Evolutionary conservation across 2,888 invertebrate genomes (phyloP).

Genomic region (Pseudeuparius sepicola): DNA sequence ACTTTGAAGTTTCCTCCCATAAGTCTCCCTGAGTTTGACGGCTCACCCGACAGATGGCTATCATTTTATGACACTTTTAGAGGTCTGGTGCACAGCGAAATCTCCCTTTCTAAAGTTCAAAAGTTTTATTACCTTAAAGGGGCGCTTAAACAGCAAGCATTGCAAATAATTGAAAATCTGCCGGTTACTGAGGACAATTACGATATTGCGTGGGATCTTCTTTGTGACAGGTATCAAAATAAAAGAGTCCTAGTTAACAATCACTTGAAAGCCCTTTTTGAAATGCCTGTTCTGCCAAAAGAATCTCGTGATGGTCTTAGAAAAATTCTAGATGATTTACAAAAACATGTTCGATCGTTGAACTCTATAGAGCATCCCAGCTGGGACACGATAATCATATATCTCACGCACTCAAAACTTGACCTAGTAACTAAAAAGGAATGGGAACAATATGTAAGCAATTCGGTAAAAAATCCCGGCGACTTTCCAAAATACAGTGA

Average conservation of each 20-base stretch:
- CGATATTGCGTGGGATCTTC: conserved; percentile 1
- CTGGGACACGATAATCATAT: too few species aligned
- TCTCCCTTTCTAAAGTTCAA: background rate
- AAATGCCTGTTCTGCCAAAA: too few species aligned
- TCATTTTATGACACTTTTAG: conserved; percentile 2
- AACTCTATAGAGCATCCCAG: too few species aligned
- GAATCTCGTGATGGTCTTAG: background rate
- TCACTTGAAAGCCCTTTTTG: conserved; percentile 3
- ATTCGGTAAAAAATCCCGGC: too few species aligned
- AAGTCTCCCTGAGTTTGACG: too few species aligned
- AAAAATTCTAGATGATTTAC: conserved; percentile 2
- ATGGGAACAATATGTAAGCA: too few species aligned
- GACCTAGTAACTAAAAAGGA: too few species aligned
- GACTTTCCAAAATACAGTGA: too few species aligned
- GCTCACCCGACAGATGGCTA: background rate
- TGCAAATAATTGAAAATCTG: background rate
- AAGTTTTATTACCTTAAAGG: conserved; percentile 2
- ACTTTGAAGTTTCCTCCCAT: too few species aligned
- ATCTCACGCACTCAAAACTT: too few species aligned
- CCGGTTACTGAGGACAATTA: conserved; percentile 1
- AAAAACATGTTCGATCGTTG: conserved; percentile 4
- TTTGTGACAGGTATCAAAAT: conserved; percentile 5
- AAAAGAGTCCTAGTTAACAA: background rate
- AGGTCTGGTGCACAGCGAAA: background rate
- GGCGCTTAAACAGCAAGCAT: background rate